Evolutionary conservation across 2,113 vertebrate species (phyloP).

Genomic region (Pandion haliaetus): DNA sequence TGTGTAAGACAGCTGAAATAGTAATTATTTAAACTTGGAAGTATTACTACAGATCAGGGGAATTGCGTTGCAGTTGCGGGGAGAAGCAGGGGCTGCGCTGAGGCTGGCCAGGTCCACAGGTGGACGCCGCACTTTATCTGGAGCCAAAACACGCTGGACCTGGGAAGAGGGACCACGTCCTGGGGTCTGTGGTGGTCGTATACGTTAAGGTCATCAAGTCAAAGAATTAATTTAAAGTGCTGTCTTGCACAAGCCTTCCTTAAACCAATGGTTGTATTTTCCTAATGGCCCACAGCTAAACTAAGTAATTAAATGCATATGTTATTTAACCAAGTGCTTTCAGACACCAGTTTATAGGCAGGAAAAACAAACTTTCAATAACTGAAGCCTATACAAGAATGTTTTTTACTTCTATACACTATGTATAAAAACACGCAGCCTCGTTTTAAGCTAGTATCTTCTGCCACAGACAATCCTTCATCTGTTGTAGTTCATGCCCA

Average conservation of each 20-base stretch:
- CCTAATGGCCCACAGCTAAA: background rate
- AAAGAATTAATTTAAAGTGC: background rate
- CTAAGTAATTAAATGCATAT: background rate
- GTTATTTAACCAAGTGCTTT: background rate
- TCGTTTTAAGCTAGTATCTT: background rate
- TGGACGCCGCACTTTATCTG: background rate
- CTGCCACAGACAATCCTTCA: background rate
- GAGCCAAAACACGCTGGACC: background rate
- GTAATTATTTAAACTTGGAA: background rate
- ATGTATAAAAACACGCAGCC: background rate
- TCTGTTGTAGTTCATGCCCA: fast-evolving
- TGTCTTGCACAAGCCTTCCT: background rate
- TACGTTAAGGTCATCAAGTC: background rate
- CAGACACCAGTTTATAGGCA: background rate
- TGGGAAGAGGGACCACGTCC: fast-evolving
- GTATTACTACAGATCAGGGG: background rate
- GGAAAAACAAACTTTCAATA: background rate
- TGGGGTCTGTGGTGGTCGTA: fast-evolving
- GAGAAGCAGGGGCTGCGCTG: background rate
- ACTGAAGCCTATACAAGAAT: background rate
- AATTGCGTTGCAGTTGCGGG: fast-evolving
- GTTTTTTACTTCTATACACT: fast-evolving
- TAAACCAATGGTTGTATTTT: background rate
- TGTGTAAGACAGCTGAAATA: background rate
- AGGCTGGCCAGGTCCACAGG: fast-evolving